Evolutionary conservation across 2,797 vertebrate genomes (phyloP), one percentile per base, ranked within the genome.

Genomic region (Megaceryle alcyon): DNA sequence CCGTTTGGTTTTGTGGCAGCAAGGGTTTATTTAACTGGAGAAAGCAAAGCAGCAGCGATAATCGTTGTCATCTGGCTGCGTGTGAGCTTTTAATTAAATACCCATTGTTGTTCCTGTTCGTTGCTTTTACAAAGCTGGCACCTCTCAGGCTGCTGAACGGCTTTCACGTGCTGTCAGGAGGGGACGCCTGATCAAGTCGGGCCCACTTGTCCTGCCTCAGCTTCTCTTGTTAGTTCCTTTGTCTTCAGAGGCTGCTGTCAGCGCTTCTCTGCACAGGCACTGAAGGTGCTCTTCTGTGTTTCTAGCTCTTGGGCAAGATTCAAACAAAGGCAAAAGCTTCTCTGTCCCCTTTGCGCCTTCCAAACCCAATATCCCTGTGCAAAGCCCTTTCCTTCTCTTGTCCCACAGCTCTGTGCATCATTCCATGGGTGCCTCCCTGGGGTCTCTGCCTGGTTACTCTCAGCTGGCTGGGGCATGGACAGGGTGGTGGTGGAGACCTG

Each of bases 21-120:
- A 43, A 73, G 73, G 33, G 29, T 33, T 59, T 49, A 25, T 75
- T 85, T 60, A 70, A 57, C 8, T 4, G 8, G 53, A 33, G 53
- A 37, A 84, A 69, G 61, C 43, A 70, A 70, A 78, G 43, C 66
- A n/a, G 63, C 63, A 53, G 37, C 76, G 54, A 31, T 84, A 81
- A 76, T 81, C 26, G 3, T 71, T 70, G 72, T 86, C 78, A 69
- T 44, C 73, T 82, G 86, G 71, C 69, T 76, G 28, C 7, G 35
- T 33, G 70, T 14, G 83, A 84, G 80, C 17, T 53, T 82, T 88
- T 77, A 82, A 93, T 96, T 91, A 91, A 85, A 82, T 54, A 22
- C 51, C 31, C 46, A 10, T 54, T 8, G 1, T 46, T 84, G 56
- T 71, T 87, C 70, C 75, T 49, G 3, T 86, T 75, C 83, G 91